Percentiles rank a stretch among this genome's conserved stretches.
Evolutionary conservation across 1,140 invertebrate species (phyloP).

Genomic region (Chironomus tepperi): DNA sequence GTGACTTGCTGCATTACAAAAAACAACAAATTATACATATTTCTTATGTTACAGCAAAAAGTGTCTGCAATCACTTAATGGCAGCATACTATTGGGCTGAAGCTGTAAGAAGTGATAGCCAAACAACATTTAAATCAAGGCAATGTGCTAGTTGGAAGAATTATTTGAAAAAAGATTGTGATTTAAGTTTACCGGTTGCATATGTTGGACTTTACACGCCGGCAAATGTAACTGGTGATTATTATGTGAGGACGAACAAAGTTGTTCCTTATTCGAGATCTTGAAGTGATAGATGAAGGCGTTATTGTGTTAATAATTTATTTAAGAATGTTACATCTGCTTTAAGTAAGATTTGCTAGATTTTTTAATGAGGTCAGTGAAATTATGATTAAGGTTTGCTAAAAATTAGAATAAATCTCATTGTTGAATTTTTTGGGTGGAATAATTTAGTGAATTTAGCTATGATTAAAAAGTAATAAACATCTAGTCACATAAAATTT

Average conservation of each 20-base stretch:
- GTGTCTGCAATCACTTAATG: background rate
- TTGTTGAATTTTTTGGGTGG: too few relatives aligned
- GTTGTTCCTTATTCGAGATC: background rate
- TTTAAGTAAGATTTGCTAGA: too few relatives aligned
- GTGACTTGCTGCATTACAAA: too few relatives aligned
- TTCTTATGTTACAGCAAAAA: background rate
- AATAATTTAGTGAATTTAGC: too few relatives aligned
- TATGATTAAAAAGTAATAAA: too few relatives aligned
- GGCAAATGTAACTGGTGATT: background rate
- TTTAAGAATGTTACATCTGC: too few relatives aligned
- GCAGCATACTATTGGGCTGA: background rate
- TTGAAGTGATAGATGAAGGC: background rate
- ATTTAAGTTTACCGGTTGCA: background rate
- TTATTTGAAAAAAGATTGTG: background rate
- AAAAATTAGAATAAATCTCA: too few relatives aligned
- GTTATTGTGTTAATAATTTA: background rate
- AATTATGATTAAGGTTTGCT: too few relatives aligned
- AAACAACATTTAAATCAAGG: background rate
- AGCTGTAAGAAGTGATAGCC: slow-evolving; percentile 1
- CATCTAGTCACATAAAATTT: too few relatives aligned
- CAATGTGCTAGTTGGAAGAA: background rate
- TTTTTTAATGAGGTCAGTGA: too few relatives aligned
- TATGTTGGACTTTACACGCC: background rate
- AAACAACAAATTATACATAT: too few relatives aligned
- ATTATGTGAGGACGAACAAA: background rate